phyloP scores from a whole-genome alignment of 2,888 invertebrate genomes.

The Pachycephus smyrnensis region DNA sequence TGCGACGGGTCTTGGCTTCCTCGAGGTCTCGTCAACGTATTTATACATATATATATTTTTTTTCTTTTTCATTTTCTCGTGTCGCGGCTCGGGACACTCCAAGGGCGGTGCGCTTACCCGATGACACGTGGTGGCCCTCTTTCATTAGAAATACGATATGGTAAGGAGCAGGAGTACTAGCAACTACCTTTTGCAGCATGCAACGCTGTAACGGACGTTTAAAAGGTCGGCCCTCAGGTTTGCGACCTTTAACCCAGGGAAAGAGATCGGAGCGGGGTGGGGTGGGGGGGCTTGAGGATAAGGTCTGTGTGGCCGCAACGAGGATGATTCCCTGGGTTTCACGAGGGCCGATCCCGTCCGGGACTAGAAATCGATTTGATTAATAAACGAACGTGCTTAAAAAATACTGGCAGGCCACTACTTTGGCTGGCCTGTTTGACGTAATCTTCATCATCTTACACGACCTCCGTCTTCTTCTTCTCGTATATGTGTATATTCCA shows the following conservation, averaged over 20 bases:
- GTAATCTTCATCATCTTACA: too few species aligned
- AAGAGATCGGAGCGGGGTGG: not conserved
- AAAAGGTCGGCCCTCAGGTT: not conserved
- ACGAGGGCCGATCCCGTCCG: conserved; percentile 43
- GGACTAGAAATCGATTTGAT: conserved; percentile 66
- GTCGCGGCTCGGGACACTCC: too few species aligned
- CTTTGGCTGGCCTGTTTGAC: too few species aligned
- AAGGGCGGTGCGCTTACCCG: not conserved
- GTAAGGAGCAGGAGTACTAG: conserved; percentile 47
- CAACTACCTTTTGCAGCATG: conserved; percentile 44
- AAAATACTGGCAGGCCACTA: conserved; percentile 57
- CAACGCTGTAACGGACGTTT: conserved; percentile 26
- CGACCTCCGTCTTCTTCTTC: too few species aligned
- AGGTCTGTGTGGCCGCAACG: conserved; percentile 42
- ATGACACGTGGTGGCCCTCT: conserved; percentile 5
- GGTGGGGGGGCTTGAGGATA: conserved; percentile 30
- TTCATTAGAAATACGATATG: conserved; percentile 46
- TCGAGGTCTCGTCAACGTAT: too few species aligned
- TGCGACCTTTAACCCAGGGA: not conserved
- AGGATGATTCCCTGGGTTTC: too few species aligned
- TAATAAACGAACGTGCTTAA: conserved; percentile 60
- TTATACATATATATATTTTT: not conserved
- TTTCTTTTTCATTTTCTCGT: conserved; percentile 21
- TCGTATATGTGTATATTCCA: too few species aligned
- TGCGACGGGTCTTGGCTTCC: too few species aligned